Evolutionary conservation across 2,797 vertebrate species (phyloP).

Genomic region (Leptatherina wallacei): DNA sequence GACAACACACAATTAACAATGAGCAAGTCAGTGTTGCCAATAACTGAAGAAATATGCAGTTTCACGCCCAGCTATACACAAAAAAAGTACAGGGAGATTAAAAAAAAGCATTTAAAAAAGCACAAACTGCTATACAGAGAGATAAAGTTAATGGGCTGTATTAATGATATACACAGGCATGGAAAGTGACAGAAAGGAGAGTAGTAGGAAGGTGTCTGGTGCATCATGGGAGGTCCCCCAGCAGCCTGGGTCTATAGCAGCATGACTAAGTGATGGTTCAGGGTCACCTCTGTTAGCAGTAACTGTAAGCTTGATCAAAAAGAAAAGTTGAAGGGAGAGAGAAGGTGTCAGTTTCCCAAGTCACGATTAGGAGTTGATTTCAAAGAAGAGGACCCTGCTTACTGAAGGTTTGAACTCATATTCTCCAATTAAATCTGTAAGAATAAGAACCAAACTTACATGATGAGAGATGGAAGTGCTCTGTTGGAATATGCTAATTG

Average conservation of each 20-base stretch:
- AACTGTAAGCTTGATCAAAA: slow-evolving; percentile 22
- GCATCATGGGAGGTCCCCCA: neutral
- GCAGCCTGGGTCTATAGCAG: neutral
- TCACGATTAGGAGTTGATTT: no score
- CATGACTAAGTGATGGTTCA: slow-evolving; percentile 5
- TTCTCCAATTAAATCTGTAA: neutral
- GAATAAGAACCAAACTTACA: neutral
- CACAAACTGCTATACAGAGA: neutral
- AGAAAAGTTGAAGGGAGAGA: neutral
- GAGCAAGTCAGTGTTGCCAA: neutral
- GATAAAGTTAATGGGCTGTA: slow-evolving; percentile 1
- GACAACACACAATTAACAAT: slow-evolving; percentile 1
- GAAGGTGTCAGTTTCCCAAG: neutral
- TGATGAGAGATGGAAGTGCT: neutral
- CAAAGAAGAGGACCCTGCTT: neutral
- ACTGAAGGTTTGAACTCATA: neutral
- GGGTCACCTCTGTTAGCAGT: slow-evolving; percentile 5
- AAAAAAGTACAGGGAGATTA: neutral
- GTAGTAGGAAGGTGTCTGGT: neutral
- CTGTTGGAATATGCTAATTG: neutral
- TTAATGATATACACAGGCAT: neutral
- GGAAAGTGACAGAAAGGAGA: slow-evolving; percentile 2
- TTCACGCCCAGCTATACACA: neutral
- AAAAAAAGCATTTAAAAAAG: neutral
- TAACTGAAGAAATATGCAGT: neutral